Conservation (phyloP, 2,888 invertebrate genomes). For the Sicus ferrugineus region DNA sequence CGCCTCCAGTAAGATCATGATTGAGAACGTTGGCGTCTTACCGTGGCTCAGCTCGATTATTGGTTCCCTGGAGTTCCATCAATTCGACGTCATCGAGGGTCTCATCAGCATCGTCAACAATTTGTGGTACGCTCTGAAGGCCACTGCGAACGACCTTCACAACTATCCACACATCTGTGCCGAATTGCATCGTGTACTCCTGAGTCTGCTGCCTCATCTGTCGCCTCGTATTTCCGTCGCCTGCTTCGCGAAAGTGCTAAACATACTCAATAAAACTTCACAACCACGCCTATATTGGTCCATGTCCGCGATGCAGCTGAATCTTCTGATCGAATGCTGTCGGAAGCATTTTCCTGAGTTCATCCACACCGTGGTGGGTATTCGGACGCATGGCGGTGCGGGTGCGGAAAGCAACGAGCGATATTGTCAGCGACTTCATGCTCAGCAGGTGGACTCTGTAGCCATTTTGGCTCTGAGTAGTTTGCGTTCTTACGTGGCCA, state of each 20-base stretch:
- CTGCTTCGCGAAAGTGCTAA: conserved; percentile 54
- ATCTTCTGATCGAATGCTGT: conserved; percentile 53
- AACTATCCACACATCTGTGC: conserved; percentile 53
- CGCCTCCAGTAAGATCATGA: conserved; percentile 72
- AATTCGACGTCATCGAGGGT: conserved; percentile 63
- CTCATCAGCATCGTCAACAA: conserved; percentile 60
- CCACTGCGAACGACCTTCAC: conserved; percentile 51
- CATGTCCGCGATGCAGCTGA: conserved; percentile 48
- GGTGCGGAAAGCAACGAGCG: conserved; percentile 48
- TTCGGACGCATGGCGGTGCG: conserved; percentile 52
- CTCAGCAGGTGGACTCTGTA: conserved; percentile 37
- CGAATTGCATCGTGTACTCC: conserved; percentile 52
- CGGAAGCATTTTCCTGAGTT: conserved; percentile 53
- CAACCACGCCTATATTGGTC: conserved; percentile 42
- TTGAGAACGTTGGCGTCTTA: conserved; percentile 74
- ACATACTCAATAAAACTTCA: conserved; percentile 57
- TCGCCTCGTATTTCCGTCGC: conserved; percentile 57
- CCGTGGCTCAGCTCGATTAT: conserved; percentile 71
- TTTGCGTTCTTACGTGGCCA: conserved; percentile 48
- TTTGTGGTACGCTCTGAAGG: conserved; percentile 59
- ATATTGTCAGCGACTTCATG: conserved; percentile 48
- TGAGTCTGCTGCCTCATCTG: conserved; percentile 53
- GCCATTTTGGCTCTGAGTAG: conserved; percentile 52
- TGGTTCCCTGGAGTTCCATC: conserved; percentile 58
- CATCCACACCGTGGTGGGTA: conserved; percentile 49